phyloP scores from a whole-genome alignment of 2,113 vertebrate species.

The Psophia crepitans region DNA sequence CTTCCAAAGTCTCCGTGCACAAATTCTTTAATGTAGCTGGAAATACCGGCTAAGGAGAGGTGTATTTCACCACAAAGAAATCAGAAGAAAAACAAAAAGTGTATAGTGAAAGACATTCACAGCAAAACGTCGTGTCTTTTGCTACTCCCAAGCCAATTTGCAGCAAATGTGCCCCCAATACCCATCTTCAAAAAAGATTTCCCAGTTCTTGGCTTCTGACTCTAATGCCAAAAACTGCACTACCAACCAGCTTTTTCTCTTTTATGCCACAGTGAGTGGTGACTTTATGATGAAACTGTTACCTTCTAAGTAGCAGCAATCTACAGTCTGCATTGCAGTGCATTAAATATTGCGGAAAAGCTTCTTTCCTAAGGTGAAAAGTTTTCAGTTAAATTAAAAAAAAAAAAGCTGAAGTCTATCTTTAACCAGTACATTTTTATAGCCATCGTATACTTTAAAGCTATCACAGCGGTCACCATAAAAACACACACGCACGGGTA shows the following conservation, averaged over 20 bases:
- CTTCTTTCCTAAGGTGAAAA: not conserved
- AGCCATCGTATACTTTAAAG: not conserved
- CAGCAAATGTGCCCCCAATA: not conserved
- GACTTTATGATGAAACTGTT: not conserved
- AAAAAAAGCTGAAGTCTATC: not conserved
- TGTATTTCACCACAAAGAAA: not conserved
- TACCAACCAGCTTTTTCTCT: not conserved
- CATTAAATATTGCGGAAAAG: not conserved
- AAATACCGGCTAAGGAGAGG: conserved; percentile 69
- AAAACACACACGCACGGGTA: rapidly evolving
- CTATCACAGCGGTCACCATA: not conserved
- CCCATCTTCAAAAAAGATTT: not conserved
- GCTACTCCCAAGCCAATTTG: not conserved
- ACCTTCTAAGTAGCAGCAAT: not conserved
- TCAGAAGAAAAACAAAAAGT: not conserved
- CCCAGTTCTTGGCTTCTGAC: not conserved
- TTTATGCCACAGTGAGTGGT: not conserved
- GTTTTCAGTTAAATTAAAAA: not conserved
- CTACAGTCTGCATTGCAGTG: not conserved
- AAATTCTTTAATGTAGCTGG: conserved; percentile 97
- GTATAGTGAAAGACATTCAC: not conserved
- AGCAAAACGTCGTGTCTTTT: not conserved
- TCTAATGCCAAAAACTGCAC: not conserved
- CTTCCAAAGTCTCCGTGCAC: conserved; percentile 97
- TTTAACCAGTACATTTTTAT: not conserved